phyloP scores from a whole-genome alignment of 2,888 invertebrate species.

The Campoplex nolae region DNA sequence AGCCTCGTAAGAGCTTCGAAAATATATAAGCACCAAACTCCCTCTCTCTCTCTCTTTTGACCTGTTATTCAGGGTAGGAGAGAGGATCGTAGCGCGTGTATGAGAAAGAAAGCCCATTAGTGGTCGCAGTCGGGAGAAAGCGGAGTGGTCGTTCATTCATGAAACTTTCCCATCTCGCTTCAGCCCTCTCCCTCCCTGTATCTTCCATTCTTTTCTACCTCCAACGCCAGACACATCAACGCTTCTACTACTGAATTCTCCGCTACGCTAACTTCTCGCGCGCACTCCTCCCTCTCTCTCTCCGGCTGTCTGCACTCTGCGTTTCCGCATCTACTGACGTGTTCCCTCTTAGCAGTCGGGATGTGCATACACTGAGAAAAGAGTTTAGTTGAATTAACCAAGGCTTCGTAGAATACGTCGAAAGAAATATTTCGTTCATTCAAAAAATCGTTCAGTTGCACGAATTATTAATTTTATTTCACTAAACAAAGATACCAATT shows the following conservation, averaged over 20 bases:
- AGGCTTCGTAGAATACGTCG: too few relatives aligned
- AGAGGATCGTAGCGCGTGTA: slow-evolving; percentile 57
- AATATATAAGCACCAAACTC: slow-evolving; percentile 57
- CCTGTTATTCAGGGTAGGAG: slow-evolving; percentile 31
- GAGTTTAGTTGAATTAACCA: too few relatives aligned
- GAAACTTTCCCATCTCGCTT: slow-evolving; percentile 71
- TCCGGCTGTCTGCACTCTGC: slow-evolving; percentile 49
- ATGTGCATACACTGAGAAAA: not conserved
- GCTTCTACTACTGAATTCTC: slow-evolving; percentile 68
- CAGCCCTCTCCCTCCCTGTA: not conserved
- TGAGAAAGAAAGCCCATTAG: slow-evolving; percentile 81
- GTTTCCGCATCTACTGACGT: slow-evolving; percentile 51
- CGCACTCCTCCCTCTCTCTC: slow-evolving; percentile 50
- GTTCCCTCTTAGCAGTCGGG: slow-evolving; percentile 25
- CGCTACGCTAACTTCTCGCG: slow-evolving; percentile 32
- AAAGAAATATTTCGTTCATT: too few relatives aligned
- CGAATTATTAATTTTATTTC: too few relatives aligned
- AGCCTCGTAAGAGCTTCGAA: slow-evolving; percentile 62
- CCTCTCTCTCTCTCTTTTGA: slow-evolving; percentile 7
- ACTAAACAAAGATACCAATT: too few relatives aligned
- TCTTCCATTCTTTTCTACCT: slow-evolving; percentile 26
- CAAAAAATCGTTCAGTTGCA: too few relatives aligned
- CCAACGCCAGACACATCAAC: slow-evolving; percentile 70
- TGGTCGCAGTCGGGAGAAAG: slow-evolving; percentile 73
- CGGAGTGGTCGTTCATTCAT: slow-evolving; percentile 81